Evolutionary conservation across 2,888 invertebrate genomes (phyloP), one percentile per base, ranked within the genome.

Genomic region (Drosophila monieri): DNA sequence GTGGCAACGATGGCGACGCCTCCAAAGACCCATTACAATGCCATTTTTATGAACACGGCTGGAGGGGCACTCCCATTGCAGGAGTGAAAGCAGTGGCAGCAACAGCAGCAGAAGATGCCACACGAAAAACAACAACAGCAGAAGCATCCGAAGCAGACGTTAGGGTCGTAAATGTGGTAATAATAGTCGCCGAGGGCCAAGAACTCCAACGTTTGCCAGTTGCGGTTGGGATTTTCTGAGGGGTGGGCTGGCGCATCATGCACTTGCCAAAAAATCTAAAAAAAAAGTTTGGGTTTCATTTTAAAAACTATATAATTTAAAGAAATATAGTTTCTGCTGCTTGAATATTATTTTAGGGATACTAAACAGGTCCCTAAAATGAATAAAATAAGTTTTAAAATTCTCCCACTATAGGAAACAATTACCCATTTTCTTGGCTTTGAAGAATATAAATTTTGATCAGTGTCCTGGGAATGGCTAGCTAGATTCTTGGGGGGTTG

Each of bases 161-260:
- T 59, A 53, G 54, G 58, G 51, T 73, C 66, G 73, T 72, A 59
- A 72, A 72, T 72, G 66, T 66, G 32, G 72, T 59, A 58, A 73
- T 66, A 66, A 66, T 74, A 67, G 73, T 81, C 85, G 85, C 79
- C 68, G 59, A 74, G 80, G 84, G 84, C 67, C 74, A 64, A 35
- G 14, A 35, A 64, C 30, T 23, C 35, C 64, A 37, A 65, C 66
- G 64, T 62, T 62, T 37, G 65, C 62, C 27, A 64, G 62, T 44
- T 62, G 62, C 52, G 62, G 62, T 64, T 6, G 60, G 14, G 23
- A 60, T 59, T 47, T 62, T 62, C 44, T n/a, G 15, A 37, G 32
- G 64, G 46, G 37, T 23, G 53, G 35, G 6, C 14, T 27, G 1
- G 52, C 9, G 46, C 37, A 60, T 46, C 60, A 44, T 5, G 39